Evolutionary conservation across 2,113 vertebrate genomes (phyloP), one percentile per base, ranked within the genome.

Genomic region (Eclectus roratus): DNA sequence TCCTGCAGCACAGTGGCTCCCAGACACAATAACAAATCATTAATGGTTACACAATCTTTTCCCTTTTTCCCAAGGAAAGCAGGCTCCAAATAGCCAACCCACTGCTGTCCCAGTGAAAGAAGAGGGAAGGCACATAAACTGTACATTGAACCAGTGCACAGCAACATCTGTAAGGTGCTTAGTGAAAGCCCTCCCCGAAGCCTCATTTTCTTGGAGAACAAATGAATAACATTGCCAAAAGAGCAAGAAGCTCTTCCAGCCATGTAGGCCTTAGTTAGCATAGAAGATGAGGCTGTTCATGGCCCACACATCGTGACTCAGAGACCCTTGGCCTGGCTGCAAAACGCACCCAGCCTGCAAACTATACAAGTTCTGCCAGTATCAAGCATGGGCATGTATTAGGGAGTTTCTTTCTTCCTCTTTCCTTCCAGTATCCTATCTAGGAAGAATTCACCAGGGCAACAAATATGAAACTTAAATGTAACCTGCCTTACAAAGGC

Each of bases 11-110:
- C 73, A 79, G 92, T 66, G 88, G 80, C 83, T 96, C 87, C 81
- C 64, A 94, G 77, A 91, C 86, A 94, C 92, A 95, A 46, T 52
- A 96, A 93, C 93, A 93, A 91, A 95, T 94, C 94, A 88, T 90
- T 83, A 95, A 79, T 64, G 65, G 65, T 91, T 92, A 79, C 65
- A 84, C 37, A 74, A 74, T 63, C 14, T 65, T 35, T 73, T 65
- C 52, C 39, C 10, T 61, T 71, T 69, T 56, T 82, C 28, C 17
- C 47, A 80, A 46, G 58, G 91, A 56, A 83, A 73, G 12, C 17
- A 69, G n/a, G 28, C 37, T 94, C 49, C 77, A 61, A 61, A 76
- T 43, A 72, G 3, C 52, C 73, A 87, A 70, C 65, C 33, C 56
- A 64, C 35, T 84, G 28, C 28, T 49, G 43, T 61, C 44, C 61